These are phyloP conservation scores for Neotragus moschatus DNA, from an alignment of 2,113 vertebrate genomes.

Conservation along the genomic window DNA sequence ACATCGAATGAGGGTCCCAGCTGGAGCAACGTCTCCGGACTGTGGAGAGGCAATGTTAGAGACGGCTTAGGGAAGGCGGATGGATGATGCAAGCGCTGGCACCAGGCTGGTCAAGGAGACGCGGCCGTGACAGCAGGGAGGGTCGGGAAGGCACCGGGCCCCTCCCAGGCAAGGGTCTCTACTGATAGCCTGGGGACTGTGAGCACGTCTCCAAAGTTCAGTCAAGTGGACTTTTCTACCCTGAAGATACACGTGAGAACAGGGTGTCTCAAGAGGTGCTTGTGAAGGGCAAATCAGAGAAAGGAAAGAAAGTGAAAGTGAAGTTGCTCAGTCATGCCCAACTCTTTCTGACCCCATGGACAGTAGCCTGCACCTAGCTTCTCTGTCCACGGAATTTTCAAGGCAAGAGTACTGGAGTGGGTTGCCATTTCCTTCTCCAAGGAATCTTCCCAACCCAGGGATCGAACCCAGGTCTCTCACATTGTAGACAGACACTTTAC, in stretches of 20 bases:
- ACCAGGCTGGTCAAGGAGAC: fast-evolving
- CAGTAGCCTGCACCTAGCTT: too few relatives aligned
- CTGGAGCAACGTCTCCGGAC: background rate
- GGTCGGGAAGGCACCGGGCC: background rate
- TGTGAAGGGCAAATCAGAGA: background rate
- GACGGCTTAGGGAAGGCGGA: too few relatives aligned
- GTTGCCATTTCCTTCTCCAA: too few relatives aligned
- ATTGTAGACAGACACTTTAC: too few relatives aligned
- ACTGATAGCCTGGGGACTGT: background rate
- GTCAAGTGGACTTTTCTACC: background rate
- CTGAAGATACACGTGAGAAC: background rate
- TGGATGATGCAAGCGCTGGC: background rate
- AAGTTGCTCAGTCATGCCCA: too few relatives aligned
- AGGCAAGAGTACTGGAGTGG: too few relatives aligned
- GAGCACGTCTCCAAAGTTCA: background rate
- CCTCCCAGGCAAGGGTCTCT: background rate
- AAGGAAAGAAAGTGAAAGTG: background rate
- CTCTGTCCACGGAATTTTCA: too few relatives aligned
- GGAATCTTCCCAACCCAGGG: too few relatives aligned
- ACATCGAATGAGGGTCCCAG: background rate
- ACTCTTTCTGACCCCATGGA: too few relatives aligned
- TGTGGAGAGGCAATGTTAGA: background rate
- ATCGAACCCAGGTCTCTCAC: too few relatives aligned
- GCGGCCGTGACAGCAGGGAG: fast-evolving
- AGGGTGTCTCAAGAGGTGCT: background rate